phyloP scores from a whole-genome alignment of 1,140 invertebrate genomes.

The Polyergus mexicanus region DNA sequence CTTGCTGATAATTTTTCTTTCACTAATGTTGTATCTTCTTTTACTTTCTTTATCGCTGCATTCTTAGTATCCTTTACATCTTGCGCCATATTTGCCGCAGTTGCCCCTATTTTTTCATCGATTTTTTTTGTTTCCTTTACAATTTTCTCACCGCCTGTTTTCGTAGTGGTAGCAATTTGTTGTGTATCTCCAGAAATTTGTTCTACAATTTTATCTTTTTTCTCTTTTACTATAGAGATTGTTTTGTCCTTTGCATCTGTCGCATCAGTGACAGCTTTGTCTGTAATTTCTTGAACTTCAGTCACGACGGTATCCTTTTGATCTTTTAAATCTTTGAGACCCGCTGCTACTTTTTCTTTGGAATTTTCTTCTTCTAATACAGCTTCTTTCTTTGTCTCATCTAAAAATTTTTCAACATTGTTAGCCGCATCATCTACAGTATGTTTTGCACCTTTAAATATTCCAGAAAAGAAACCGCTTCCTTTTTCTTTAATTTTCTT shows the following conservation, averaged over 20 bases:
- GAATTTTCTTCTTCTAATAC: conserved; percentile 39
- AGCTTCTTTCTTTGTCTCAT: conserved; percentile 68
- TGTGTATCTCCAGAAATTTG: neutral
- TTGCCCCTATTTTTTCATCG: neutral
- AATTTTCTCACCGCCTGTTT: conserved; percentile 42
- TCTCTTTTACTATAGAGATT: neutral
- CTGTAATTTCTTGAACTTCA: conserved; percentile 8
- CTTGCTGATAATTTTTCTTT: conserved; percentile 34
- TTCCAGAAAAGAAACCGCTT: conserved; percentile 63
- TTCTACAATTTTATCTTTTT: conserved; percentile 41
- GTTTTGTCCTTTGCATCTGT: conserved; percentile 70
- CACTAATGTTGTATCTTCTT: conserved; percentile 1
- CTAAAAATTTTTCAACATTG: conserved; percentile 71
- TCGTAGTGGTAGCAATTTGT: conserved; percentile 8
- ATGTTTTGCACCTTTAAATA: conserved; percentile 73
- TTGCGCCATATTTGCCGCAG: neutral
- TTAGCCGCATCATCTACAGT: conserved; percentile 78
- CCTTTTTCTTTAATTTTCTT: conserved; percentile 37
- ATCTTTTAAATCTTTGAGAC: conserved; percentile 41
- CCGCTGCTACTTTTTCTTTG: neutral
- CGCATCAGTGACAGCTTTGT: neutral
- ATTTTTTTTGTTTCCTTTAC: neutral
- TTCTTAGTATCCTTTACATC: conserved; percentile 39
- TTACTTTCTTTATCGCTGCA: conserved; percentile 17
- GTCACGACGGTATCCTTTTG: conserved; percentile 17